Evolutionary conservation across 1,140 invertebrate genomes (phyloP), one percentile per base, ranked within the genome.

Genomic region (Ladona fulva): DNA sequence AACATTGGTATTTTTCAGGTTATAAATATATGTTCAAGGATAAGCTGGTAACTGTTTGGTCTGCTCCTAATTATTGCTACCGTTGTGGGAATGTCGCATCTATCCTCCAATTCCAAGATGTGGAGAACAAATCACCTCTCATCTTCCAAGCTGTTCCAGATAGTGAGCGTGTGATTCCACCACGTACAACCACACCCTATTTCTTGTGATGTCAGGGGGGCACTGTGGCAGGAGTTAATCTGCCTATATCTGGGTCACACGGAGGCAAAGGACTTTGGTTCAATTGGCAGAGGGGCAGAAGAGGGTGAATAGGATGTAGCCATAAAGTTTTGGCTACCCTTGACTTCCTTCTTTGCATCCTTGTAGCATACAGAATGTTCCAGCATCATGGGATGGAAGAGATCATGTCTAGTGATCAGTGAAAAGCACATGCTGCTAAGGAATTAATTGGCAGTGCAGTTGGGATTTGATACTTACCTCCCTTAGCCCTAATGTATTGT

Each of bases 21-120:
- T 96, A 91, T 84, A 98, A 97, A 87, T 98, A 97, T 84, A 96
- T 97, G 92, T 99, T 98, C 86, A 92, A 97, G 83, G 91, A 96
- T 80, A 93, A 95, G 86, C 86, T 99, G 80, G 95, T 98, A 7
- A 98, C 97, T 1, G 94, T 99, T 3, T 98, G 97, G 97, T 98
- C 96, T 37, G 97, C 96, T 16, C 96, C 96, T 0, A 98, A 98
- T 86, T 97, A 98, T 84, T 98, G 96, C 86, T 98, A 98, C 85
- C 90, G 96, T 74, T 97, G 96, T 84, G 96, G 95, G 37, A 98
- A 98, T 83, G 90, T 97, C 75, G 96, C 96, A 42, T 95, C 95
- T 79, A 97, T 98, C 82, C 86, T 98, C 80, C 90, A 92, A 84
- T 96, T 97, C 82, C 89, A 90, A 52, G 90, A 91, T 78, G 90